Evolutionary conservation across 2,797 vertebrate species (phyloP).

Genomic region (Dromococcyx pavoninus): DNA sequence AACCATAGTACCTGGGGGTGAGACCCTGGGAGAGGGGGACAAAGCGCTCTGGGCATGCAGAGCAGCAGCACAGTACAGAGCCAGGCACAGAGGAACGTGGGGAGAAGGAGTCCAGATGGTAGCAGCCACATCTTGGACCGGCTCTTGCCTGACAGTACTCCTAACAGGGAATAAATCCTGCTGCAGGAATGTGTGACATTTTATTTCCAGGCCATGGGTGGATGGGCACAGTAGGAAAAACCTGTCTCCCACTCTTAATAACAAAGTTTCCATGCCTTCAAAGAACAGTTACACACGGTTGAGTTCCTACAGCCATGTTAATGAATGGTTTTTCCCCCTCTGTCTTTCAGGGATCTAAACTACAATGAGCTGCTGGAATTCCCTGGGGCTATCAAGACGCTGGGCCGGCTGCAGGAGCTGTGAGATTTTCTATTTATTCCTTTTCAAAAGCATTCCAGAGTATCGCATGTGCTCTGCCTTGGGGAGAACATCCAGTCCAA

Average conservation of each 20-base stretch:
- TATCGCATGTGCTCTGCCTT: rapidly evolving
- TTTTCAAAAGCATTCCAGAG: not conserved
- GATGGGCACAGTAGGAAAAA: constrained; percentile 32
- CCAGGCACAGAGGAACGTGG: not conserved
- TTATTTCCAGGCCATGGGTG: constrained; percentile 43
- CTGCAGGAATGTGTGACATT: not conserved
- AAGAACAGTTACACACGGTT: not conserved
- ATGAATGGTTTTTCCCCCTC: constrained; percentile 33
- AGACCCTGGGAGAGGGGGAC: not conserved
- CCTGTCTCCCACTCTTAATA: not conserved
- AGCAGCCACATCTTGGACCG: not conserved
- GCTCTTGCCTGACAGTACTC: not conserved
- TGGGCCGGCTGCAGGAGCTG: constrained; percentile 95
- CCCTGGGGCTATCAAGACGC: constrained; percentile 89
- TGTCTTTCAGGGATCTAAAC: constrained; percentile 88
- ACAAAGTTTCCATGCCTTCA: constrained; percentile 43
- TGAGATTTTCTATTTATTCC: constrained; percentile 75
- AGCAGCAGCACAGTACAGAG: not conserved
- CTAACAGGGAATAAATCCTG: not conserved
- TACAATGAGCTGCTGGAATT: constrained; percentile 94
- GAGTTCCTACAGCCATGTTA: not conserved
- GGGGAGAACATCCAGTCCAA: not conserved
- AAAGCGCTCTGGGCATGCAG: not conserved
- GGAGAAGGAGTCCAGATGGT: not conserved
- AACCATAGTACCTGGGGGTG: not conserved